phyloP scores from a whole-genome alignment of 2,113 vertebrate species.

The Ifrita kowaldi region DNA sequence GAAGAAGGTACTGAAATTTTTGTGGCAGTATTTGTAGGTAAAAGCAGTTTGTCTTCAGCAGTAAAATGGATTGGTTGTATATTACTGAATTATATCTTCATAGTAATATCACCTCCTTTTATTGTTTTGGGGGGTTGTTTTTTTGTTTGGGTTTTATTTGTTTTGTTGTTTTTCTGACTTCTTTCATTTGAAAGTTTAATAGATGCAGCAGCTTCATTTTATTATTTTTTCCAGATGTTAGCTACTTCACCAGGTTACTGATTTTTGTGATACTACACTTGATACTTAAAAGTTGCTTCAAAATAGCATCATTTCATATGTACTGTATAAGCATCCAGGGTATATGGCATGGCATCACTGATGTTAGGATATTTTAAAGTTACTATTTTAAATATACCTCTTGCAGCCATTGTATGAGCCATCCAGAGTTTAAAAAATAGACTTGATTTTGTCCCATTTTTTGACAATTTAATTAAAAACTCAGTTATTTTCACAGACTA shows the following conservation, averaged over 20 bases:
- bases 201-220: neutral
- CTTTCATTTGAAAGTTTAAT: neutral
- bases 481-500: neutral
- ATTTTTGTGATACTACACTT: neutral
- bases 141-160: neutral
- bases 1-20: neutral
- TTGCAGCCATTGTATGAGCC: neutral
- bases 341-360: neutral
- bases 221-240: neutral
- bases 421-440: neutral
- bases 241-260: neutral
- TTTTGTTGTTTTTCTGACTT: neutral
- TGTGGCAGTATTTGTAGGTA: neutral
- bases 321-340: neutral
- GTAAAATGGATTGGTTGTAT: neutral
- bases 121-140: neutral
- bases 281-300: neutral
- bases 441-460: neutral
- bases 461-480: neutral
- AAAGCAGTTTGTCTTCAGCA: neutral
- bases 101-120: neutral
- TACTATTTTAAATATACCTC: neutral
- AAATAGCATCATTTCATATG: neutral
- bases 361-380: neutral
- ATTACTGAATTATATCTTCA: neutral